Base-by-base conservation (phyloP, 2,888 invertebrate species). In the Tigriopus californicus region DNA sequence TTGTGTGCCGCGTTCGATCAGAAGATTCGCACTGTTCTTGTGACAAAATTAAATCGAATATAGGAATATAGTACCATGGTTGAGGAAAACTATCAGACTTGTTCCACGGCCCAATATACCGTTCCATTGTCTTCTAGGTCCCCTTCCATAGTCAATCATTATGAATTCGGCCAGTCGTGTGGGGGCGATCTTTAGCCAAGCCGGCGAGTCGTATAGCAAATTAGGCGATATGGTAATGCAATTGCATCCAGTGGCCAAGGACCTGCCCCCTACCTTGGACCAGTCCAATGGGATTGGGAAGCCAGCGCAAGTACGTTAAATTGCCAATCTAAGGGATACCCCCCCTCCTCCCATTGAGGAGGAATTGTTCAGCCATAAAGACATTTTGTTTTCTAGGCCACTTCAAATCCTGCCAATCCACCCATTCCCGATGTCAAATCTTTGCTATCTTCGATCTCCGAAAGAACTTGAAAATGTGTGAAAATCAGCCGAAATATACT, bases 1-100 rank as follows among this genome's bases (percentile, higher is more conserved):
- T 82, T 91, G 1, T 86, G 88, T 67, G 85, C 89, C 1, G 79
- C 92, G 0, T 91, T 94, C 70, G 94, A 95, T 74, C 94, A 95
- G 72, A 81, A 81, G 60, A 73, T 95, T 5, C 76, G 94, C 42
- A 80, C 94, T 3, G 70, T 94, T 40, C 81, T 94, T 62, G 82
- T 85, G 10, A 94, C 94, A 1, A 91, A 88, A 72, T 76, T 95
- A 8, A 85, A 86, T 60, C 58, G 60, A 48, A 22, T 65, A 1
- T 66, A 60, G 64, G 44, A 8, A 15, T 8, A 41, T 13, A 41
- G 13, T 12, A 44, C 18, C 3, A 44, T 44, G 15, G 18, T 44
- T 13, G 11, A 13, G n/a, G 5, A n/a, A 44, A 15, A 18, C 44
- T 13, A 41, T 41, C 11, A 12, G 11, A 12, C 11, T 13, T 13